These are phyloP conservation scores for Andrena bucephala DNA, from an alignment of 2,888 invertebrate genomes.

Conservation along the genomic window DNA sequence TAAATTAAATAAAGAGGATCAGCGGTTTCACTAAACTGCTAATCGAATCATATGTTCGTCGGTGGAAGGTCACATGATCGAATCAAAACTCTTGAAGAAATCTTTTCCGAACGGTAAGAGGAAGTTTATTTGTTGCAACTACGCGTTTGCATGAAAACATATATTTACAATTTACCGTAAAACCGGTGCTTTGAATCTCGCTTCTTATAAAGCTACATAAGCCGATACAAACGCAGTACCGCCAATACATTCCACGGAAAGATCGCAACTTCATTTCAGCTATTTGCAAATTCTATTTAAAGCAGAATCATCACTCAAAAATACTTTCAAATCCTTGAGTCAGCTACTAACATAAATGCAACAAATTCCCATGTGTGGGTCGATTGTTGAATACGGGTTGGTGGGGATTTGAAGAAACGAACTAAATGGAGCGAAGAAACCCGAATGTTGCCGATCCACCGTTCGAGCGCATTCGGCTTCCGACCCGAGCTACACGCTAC, in stretches of 20 bases:
- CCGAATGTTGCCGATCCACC: conserved; percentile 56
- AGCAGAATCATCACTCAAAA: conserved; percentile 22
- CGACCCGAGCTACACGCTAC: conserved; percentile 43
- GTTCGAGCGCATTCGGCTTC: conserved; percentile 46
- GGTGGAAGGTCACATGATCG: no score
- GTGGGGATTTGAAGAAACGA: conserved; percentile 55
- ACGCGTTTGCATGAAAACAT: background rate
- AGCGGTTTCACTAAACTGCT: no score
- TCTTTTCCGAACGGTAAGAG: background rate
- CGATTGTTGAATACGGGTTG: conserved; percentile 40
- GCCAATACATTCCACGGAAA: background rate
- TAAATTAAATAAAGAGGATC: no score
- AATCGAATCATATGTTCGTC: no score
- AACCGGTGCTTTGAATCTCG: background rate
- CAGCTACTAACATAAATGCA: conserved; percentile 29
- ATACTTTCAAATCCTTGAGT: conserved; percentile 24
- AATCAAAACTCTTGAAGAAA: background rate
- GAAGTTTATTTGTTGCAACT: background rate
- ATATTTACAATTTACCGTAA: conserved; percentile 1
- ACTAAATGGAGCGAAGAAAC: conserved; percentile 39
- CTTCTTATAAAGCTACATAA: background rate
- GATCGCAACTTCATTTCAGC: background rate
- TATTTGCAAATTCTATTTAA: conserved; percentile 22
- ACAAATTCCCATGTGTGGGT: conserved; percentile 40
- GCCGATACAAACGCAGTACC: conserved; percentile 7